Conservation (phyloP, 2,888 invertebrate species). For the Odontocolon sp. region DNA sequence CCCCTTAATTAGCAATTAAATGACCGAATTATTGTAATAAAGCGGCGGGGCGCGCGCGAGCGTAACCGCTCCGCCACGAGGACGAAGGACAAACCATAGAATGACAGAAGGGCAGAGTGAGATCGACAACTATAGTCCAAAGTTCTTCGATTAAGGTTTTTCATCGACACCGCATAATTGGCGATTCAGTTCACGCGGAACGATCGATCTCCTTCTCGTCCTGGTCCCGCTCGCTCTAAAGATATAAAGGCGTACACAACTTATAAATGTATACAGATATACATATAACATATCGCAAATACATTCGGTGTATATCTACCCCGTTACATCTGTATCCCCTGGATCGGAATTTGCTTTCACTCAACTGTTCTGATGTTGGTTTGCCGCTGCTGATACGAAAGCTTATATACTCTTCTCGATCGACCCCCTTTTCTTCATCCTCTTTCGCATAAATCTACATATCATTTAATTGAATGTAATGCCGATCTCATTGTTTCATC, state of each 20-base stretch:
- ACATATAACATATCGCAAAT: not conserved
- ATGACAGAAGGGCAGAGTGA: not conserved
- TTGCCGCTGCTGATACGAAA: slow-evolving; percentile 9
- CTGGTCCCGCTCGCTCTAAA: slow-evolving; percentile 6
- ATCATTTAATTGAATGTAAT: slow-evolving; percentile 51
- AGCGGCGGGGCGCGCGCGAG: slow-evolving; percentile 62
- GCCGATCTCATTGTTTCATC: slow-evolving; percentile 51
- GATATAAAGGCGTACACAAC: slow-evolving; percentile 14
- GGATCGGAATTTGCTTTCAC: slow-evolving; percentile 62
- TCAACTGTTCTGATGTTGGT: slow-evolving; percentile 36
- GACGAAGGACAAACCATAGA: slow-evolving; percentile 10
- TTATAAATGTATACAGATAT: not conserved
- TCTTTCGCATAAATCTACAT: slow-evolving; percentile 54
- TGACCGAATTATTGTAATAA: slow-evolving; percentile 77
- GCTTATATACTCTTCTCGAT: slow-evolving; percentile 12
- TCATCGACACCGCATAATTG: slow-evolving; percentile 62
- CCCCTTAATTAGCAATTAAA: slow-evolving; percentile 76
- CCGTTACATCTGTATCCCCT: slow-evolving; percentile 61
- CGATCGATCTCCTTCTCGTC: slow-evolving; percentile 59
- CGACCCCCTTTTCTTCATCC: slow-evolving; percentile 47
- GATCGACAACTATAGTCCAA: slow-evolving; percentile 10
- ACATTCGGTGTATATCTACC: slow-evolving; percentile 47
- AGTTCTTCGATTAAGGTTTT: slow-evolving; percentile 56
- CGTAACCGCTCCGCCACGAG: slow-evolving; percentile 46
- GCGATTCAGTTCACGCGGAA: slow-evolving; percentile 62